Percentiles rank a stretch among this genome's conserved stretches.
phyloP scores from a whole-genome alignment of 1,140 invertebrate genomes.

The Hypsibius dujardini region DNA sequence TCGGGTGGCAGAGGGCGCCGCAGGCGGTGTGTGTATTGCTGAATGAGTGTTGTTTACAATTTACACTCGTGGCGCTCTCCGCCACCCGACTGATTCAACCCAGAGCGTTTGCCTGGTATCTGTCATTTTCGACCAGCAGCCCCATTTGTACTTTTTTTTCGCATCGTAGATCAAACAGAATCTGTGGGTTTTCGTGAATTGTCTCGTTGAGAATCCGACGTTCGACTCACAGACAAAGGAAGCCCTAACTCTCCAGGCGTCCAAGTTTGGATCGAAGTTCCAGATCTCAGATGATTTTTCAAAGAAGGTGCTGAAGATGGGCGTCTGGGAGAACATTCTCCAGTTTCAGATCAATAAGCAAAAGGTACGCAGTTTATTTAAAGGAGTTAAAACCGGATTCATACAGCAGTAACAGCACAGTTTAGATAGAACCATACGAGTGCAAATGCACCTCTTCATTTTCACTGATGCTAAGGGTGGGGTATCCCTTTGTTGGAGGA shows the following conservation, averaged over 20 bases:
- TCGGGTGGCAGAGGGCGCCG: too few relatives aligned
- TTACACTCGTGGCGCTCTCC: too few relatives aligned
- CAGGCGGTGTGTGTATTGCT: too few relatives aligned
- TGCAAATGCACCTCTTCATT: too few relatives aligned
- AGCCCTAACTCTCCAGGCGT: conserved; percentile 86
- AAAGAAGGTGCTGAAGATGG: conserved; percentile 56
- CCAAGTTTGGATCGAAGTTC: conserved; percentile 92
- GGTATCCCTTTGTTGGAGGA: neutral
- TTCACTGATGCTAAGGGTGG: neutral
- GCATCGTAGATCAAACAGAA: conserved; percentile 74
- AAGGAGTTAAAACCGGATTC: too few relatives aligned
- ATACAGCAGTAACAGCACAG: too few relatives aligned
- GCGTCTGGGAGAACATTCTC: conserved; percentile 59
- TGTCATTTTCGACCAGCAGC: neutral
- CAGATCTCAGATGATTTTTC: conserved; percentile 75
- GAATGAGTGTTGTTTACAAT: too few relatives aligned
- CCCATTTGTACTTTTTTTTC: conserved; percentile 14
- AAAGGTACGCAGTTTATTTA: neutral
- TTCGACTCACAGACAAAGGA: conserved; percentile 99
- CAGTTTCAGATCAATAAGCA: neutral
- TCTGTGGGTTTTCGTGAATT: conserved; percentile 95
- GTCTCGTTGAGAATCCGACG: conserved; percentile 93
- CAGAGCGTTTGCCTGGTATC: neutral
- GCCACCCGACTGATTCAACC: too few relatives aligned
- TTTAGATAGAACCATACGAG: too few relatives aligned